Percentiles rank a stretch among this genome's conserved stretches.
Evolutionary conservation across 2,113 vertebrate species (phyloP).

Genomic region (Tenebrosternarchus preto): DNA sequence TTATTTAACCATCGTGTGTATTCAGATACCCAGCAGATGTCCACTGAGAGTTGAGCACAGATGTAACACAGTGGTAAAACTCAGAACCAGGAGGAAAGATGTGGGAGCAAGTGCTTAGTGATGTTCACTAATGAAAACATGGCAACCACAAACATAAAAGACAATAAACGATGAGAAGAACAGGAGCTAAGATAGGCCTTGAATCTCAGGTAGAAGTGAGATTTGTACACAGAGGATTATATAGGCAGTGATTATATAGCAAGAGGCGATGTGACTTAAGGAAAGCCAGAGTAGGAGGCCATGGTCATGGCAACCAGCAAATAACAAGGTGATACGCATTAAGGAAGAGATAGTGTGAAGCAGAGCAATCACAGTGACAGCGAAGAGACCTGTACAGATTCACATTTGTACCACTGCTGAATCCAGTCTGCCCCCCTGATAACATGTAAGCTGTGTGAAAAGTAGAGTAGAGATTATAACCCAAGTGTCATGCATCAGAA

Average conservation of each 20-base stretch:
- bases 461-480: not conserved
- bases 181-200: not conserved
- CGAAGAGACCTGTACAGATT: not conserved
- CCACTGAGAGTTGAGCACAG: too few species aligned
- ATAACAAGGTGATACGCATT: not conserved
- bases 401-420: not conserved
- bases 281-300: not conserved
- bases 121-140: not conserved
- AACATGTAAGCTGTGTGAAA: not conserved
- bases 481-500: not conserved
- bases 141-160: not conserved
- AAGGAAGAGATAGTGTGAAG: too few species aligned
- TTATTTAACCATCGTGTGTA: too few species aligned
- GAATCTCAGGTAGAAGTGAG: not conserved
- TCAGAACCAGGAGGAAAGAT: too few species aligned
- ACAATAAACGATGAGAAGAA: not conserved
- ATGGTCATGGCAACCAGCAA: conserved; percentile 6
- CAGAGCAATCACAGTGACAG: too few species aligned
- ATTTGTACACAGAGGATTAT: not conserved
- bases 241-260: conserved; percentile 7
- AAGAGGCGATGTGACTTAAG: not conserved
- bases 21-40: too few species aligned
- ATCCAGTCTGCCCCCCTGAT: not conserved
- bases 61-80: too few species aligned
- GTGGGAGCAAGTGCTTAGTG: not conserved